Evolutionary conservation across 2,888 invertebrate genomes (phyloP).

Genomic region (Nomada ruficornis): DNA sequence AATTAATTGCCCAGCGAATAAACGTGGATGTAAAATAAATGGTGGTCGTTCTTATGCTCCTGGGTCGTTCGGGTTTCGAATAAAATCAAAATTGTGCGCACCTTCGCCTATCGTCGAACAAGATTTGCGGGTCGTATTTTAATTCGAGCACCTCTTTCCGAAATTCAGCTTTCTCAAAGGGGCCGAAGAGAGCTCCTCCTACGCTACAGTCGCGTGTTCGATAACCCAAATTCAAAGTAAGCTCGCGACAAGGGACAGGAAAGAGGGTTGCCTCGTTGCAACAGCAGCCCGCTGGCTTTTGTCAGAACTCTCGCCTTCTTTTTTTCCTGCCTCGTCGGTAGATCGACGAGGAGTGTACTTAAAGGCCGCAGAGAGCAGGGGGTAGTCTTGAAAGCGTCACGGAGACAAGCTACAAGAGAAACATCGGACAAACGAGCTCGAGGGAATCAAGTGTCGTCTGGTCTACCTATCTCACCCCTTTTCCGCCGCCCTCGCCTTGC

Average conservation of each 20-base stretch:
- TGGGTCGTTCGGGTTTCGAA: background rate
- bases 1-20: slow-evolving; percentile 23
- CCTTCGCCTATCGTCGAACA: no score
- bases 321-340: slow-evolving; percentile 34
- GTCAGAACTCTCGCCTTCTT: slow-evolving; percentile 5
- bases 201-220: background rate
- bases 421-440: slow-evolving; percentile 50
- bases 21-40: slow-evolving; percentile 13
- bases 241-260: background rate
- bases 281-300: slow-evolving; percentile 19
- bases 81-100: no score
- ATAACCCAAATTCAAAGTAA: slow-evolving; percentile 45
- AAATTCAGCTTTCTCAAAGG: no score
- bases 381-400: background rate
- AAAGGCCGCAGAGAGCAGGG: background rate
- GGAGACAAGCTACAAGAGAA: slow-evolving; percentile 28
- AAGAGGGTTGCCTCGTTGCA: background rate
- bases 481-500: background rate
- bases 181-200: no score
- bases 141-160: no score
- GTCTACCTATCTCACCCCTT: slow-evolving; percentile 1
- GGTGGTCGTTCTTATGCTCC: background rate
- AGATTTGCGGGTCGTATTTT: no score
- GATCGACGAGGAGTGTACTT: slow-evolving; percentile 42
- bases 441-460: slow-evolving; percentile 44